These are phyloP conservation scores for Rhynchotus rufescens DNA, from an alignment of 2,797 vertebrate genomes.

Conservation along the genomic window DNA sequence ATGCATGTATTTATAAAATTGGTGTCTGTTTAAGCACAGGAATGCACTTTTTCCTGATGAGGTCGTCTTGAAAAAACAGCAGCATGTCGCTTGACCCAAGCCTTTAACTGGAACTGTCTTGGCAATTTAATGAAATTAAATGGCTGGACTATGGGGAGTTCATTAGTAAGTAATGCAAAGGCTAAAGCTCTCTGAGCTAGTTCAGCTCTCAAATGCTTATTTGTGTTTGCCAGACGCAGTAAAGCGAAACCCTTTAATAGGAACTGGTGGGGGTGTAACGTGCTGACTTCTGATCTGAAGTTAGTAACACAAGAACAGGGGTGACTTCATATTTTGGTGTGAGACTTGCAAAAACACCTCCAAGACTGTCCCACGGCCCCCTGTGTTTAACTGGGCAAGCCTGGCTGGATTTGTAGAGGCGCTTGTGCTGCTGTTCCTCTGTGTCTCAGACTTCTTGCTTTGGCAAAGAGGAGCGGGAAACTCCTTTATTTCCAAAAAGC, in stretches of 20 bases:
- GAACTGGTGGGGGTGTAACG: not conserved
- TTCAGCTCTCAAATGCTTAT: constrained; percentile 23
- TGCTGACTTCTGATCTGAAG: not conserved
- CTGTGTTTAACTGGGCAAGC: not conserved
- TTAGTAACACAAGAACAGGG: not conserved
- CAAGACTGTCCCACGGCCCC: not conserved
- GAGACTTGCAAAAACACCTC: not conserved
- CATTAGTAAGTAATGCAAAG: constrained; percentile 66
- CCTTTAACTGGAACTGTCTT: constrained; percentile 53
- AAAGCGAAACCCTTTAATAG: constrained; percentile 52
- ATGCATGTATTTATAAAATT: constrained; percentile 16
- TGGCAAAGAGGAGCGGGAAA: not conserved
- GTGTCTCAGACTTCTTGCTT: not conserved
- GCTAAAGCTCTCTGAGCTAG: constrained; percentile 39
- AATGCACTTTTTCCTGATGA: not conserved
- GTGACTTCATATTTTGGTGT: not conserved
- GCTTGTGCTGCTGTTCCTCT: not conserved
- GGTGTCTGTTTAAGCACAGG: constrained; percentile 8
- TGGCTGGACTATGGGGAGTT: constrained; percentile 50
- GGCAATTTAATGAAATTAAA: constrained; percentile 65
- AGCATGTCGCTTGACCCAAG: constrained; percentile 26
- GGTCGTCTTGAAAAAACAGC: constrained; percentile 14
- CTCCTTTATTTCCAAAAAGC: constrained; percentile 7
- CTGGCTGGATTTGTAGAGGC: not conserved
- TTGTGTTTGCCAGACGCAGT: constrained; percentile 55